Evolutionary conservation across 2,888 invertebrate species (phyloP).

Genomic region (Mesoligia furuncula): DNA sequence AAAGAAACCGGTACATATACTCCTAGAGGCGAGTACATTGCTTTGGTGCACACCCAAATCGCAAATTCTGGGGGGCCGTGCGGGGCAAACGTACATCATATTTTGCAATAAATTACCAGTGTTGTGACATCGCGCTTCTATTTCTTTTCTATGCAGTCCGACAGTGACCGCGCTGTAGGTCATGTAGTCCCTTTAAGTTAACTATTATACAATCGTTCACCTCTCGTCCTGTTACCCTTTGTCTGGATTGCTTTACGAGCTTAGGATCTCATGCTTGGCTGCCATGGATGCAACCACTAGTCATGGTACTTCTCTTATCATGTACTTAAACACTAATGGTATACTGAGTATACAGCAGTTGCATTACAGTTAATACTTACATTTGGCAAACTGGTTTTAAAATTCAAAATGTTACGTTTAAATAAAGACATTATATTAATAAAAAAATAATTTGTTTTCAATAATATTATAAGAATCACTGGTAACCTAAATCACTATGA

Average conservation of each 20-base stretch:
- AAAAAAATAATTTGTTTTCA: neutral
- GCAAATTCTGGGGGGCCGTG: too few relatives aligned
- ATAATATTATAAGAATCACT: slow-evolving; percentile 6
- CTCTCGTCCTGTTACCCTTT: neutral
- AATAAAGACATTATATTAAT: slow-evolving; percentile 43
- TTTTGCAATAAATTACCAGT: too few relatives aligned
- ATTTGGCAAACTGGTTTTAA: slow-evolving; percentile 56
- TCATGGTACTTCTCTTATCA: neutral
- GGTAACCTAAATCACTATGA: slow-evolving; percentile 1
- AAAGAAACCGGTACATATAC: too few relatives aligned
- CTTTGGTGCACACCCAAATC: too few relatives aligned
- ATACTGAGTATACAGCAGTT: neutral
- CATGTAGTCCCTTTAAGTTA: neutral
- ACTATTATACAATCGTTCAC: neutral
- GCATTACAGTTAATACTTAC: slow-evolving; percentile 57
- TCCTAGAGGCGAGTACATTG: too few relatives aligned
- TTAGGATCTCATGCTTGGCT: neutral
- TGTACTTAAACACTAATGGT: neutral
- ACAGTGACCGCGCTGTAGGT: too few relatives aligned
- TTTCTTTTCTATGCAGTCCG: too few relatives aligned
- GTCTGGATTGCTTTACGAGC: neutral
- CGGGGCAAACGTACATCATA: too few relatives aligned
- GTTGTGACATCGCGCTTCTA: too few relatives aligned
- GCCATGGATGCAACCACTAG: neutral
- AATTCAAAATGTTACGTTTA: slow-evolving; percentile 56